Evolutionary conservation across 2,113 vertebrate species (phyloP).

Genomic region (Bufo gargarizans): DNA sequence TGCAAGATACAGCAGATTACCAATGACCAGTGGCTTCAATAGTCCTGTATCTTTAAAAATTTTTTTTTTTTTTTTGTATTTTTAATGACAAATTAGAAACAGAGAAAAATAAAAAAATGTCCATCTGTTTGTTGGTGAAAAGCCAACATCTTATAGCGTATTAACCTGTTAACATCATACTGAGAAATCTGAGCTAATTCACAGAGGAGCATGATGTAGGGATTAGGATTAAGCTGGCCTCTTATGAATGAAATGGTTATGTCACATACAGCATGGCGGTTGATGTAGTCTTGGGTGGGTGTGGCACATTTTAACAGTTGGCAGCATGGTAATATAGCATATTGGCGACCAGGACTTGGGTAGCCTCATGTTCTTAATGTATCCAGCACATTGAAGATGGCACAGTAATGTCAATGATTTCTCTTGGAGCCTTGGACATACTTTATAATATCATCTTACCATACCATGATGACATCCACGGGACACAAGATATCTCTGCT

Average conservation of each 20-base stretch:
- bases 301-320: constrained; percentile 12
- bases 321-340: not conserved
- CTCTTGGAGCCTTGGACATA: not conserved
- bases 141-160: not conserved
- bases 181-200: not conserved
- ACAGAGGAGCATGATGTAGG: not conserved
- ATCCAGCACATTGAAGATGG: not conserved
- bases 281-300: constrained; percentile 14
- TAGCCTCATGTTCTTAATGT: not conserved
- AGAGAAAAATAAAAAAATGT: not conserved
- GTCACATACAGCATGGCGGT: constrained; percentile 5
- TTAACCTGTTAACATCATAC: not conserved
- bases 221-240: not conserved
- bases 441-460: not conserved
- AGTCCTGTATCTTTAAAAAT: not conserved
- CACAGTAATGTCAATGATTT: not conserved
- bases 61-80: too few relatives aligned
- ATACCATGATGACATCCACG: not conserved
- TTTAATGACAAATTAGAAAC: not conserved
- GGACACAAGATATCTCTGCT: not conserved
- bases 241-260: not conserved
- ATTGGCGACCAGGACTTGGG: not conserved
- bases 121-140: not conserved
- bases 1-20: not conserved
- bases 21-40: not conserved